Base-by-base conservation (phyloP, 2,113 vertebrate genomes). In the Nesogale talazaci region DNA sequence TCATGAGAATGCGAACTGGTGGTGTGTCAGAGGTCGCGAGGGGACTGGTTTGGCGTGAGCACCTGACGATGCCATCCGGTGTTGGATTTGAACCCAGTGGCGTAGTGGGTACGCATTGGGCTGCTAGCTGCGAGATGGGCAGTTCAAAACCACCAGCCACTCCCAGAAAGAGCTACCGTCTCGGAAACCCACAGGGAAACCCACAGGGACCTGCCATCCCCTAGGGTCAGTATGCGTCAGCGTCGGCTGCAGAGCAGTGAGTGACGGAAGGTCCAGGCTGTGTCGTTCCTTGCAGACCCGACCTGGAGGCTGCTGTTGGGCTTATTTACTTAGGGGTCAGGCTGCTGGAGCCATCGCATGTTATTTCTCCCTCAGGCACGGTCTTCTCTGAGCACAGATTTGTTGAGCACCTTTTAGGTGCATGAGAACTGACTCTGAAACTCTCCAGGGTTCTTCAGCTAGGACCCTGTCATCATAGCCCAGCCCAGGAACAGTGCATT, bases 301-400 rank as follows among this genome's bases (percentile, higher is more conserved):
- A 9, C 4, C 0, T 63, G 56, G 23, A 57, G 36, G 34, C 67
- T 61, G 6, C 52, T 42, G 90, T 29, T 61, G 27, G 23, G 46
- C 59, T 89, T 83, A 38, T 81, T 84, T 92, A 34, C 83, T 65
- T 82, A 36, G 29, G 40, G 83, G 86, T 34, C 56, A 61, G 27
- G 40, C 42, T 77, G 59, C 38, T n/a, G 40, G 83, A 70, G 25
- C 34, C 61, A 22, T 92, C 77, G 38, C 31, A 79, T 75, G 89
- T 70, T 74, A 16, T 83, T 38, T 40, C 42, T 29, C 61, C 40
- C 14, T 72, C 76, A 57, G 42, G 57, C 77, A 38, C 69, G 82
- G 31, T 87, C 85, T 90, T 76, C 72, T 12, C 52, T 36, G 52
- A 80, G 63, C 57, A 65, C 61, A 88, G 40, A 52, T 72, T 88